Base-by-base conservation (phyloP, 1,140 invertebrate genomes). In the Nasonia giraulti region DNA sequence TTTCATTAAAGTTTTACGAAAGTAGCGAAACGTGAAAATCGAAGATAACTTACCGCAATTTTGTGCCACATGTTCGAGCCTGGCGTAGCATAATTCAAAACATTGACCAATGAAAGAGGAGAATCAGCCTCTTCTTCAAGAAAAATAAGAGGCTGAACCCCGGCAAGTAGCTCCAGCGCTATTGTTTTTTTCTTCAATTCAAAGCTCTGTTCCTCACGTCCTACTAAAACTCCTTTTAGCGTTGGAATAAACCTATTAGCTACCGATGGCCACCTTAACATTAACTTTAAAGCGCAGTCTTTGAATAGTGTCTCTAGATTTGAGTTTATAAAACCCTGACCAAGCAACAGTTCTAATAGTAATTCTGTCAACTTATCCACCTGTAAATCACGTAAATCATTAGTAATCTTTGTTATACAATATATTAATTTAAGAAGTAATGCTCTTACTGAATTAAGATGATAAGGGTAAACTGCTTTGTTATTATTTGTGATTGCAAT, bases 251-350 rank as follows among this genome's bases (percentile, higher is more conserved):
- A 92, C 85, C 90, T 93, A 66, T 93, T 90, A 44, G 92, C 91
- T 40, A 90, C 88, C 0, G 91, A 91, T 27, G 92, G 92, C 92
- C 92, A 93, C 20, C 92, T 90, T 83, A 93, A 89, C 92, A 93
- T 92, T 27, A 93, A 84, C 88, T 92, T 93, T 8, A 92, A 85
- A 50, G 88, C 89, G 78, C 92, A 93, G 33, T 92, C 91, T 87
- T 92, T 92, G 27, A 93, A 93, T 10, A 93, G 87, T 14, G 89
- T 87, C 78, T 92, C 91, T 12, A 93, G 87, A 80, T 92, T 91
- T 37, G 89, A 88, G 89, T 93, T 91, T 82, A 93, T 91, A 71
- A 92, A 92, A 87, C 90, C 91, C 55, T 92, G 89, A 20, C 92
- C 91, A 40, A 93, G 79, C 73, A 93, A 85, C 55, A 93, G 87